phyloP scores from a whole-genome alignment of 92 coral and sea anemone genomes.

The Micromussa lordhowensis region DNA sequence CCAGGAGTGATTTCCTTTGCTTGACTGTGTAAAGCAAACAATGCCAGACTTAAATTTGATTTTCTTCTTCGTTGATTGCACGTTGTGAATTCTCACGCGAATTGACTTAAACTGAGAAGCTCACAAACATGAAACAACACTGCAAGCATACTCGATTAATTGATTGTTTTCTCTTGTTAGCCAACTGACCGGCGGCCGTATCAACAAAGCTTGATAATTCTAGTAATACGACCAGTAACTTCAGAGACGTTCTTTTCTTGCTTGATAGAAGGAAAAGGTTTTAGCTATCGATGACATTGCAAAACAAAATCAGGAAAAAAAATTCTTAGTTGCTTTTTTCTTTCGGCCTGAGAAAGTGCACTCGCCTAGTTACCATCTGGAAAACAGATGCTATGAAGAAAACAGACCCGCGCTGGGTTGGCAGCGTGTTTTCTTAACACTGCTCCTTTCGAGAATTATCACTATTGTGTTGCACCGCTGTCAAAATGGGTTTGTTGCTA shows the following conservation, averaged over 20 bases:
- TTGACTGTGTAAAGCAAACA: conserved; percentile 37
- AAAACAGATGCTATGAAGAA: conserved; percentile 35
- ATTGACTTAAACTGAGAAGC: conserved; percentile 1
- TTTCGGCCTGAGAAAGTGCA: not conserved
- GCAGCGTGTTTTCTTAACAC: conserved; percentile 40
- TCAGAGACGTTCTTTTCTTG: not conserved
- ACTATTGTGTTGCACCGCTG: conserved; percentile 7
- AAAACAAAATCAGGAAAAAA: not conserved
- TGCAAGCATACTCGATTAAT: conserved; percentile 13
- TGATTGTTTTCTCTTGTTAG: conserved; percentile 32
- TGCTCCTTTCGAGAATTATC: conserved; percentile 5
- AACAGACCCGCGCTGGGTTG: not conserved
- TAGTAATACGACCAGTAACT: not conserved
- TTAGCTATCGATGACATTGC: not conserved
- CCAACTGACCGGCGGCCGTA: conserved; percentile 27
- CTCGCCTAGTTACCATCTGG: conserved; percentile 22
- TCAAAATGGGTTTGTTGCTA: conserved; percentile 32
- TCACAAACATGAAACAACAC: conserved; percentile 19
- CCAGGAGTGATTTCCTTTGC: conserved; percentile 47
- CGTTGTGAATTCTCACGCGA: conserved; percentile 58
- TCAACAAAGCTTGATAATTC: conserved; percentile 20
- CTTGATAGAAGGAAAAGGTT: too few species aligned
- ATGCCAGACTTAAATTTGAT: conserved; percentile 44
- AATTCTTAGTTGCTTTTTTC: too few species aligned
- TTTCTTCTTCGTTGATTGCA: conserved; percentile 47